Evolutionary conservation across 1,140 invertebrate genomes (phyloP), one percentile per base, ranked within the genome.

Genomic region (Choristoneura fumiferana): DNA sequence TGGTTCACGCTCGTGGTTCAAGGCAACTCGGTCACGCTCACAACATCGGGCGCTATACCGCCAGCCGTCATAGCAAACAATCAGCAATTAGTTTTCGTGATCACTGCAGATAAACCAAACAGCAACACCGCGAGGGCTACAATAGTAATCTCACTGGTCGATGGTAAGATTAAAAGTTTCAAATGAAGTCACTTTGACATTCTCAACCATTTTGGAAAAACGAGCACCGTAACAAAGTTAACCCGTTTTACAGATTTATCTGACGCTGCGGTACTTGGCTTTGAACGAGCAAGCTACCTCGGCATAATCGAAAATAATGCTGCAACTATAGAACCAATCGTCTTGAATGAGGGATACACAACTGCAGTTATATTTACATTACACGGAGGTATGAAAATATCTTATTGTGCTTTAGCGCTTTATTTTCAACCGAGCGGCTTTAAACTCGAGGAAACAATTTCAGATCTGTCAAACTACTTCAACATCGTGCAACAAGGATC

Each of bases 221-320:
- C n/a, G n/a, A n/a, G n/a, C n/a, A n/a, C n/a, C n/a, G n/a, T n/a
- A n/a, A n/a, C n/a, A n/a, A n/a, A 14, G 14, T 38, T 13, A 10
- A 6, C 18, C 14, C 10, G n/a, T 43, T 43, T 56, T 54, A 34
- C 33, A 43, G 58, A 57, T 35, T 9, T 12, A 29, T 13, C 17
- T 4, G 36, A 34, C 0, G 54, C n/a, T 13, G 18, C 12, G 12
- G 40, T 68, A 2, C 54, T 76, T 15, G 56, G 53, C 1, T 76
- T 76, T 52, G 63, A 76, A 8, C 58, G 56, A 52, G 55, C 57
- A 15, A 73, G 56, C 45, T 71, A 69, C 53, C 22, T 60, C 0
- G 73, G 73, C 0, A 60, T 66, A 8, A 62, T 76, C 8, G 52
- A 57, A 15, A 56, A 65, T 14, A 55, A 63, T 22, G 10, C 15